Evolutionary conservation across 2,797 vertebrate genomes (phyloP).

Genomic region (Huso huso): DNA sequence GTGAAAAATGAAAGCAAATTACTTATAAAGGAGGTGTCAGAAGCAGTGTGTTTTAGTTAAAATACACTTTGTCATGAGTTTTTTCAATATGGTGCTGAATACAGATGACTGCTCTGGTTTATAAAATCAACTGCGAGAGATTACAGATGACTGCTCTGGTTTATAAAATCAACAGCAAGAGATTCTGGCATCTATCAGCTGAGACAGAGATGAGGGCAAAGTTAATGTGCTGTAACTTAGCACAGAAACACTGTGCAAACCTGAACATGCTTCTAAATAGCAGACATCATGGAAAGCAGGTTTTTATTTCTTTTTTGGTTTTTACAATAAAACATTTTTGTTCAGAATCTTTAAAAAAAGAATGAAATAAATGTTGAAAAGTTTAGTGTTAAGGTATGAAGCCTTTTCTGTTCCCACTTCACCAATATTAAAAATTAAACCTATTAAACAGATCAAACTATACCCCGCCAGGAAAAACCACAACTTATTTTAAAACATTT

Average conservation of each 20-base stretch:
- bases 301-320: no score
- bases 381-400: no score
- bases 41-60: conserved; percentile 59
- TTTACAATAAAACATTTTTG: no score
- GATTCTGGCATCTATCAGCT: conserved; percentile 59
- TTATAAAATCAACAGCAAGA: conserved; percentile 60
- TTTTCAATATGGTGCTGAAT: conserved; percentile 48
- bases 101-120: conserved; percentile 49
- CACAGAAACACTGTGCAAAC: conserved; percentile 37
- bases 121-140: conserved; percentile 60
- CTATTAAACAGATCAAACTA: no score
- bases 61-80: conserved; percentile 65
- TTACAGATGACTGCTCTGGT: conserved; percentile 67
- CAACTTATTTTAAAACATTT: no score
- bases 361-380: no score
- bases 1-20: conserved; percentile 76
- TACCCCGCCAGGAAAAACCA: no score
- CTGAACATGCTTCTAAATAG: no score
- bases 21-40: conserved; percentile 65
- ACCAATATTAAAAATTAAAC: no score
- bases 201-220: conserved; percentile 57
- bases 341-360: no score
- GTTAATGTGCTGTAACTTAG: conserved; percentile 58
- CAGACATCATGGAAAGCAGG: no score
- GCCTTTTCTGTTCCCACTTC: no score